A percentile compares a stretch with the other conserved stretches of the same genome.
These are phyloP conservation scores for Oncopodura yosiiana DNA, from an alignment of 1,140 invertebrate genomes.

Conservation along the genomic window DNA sequence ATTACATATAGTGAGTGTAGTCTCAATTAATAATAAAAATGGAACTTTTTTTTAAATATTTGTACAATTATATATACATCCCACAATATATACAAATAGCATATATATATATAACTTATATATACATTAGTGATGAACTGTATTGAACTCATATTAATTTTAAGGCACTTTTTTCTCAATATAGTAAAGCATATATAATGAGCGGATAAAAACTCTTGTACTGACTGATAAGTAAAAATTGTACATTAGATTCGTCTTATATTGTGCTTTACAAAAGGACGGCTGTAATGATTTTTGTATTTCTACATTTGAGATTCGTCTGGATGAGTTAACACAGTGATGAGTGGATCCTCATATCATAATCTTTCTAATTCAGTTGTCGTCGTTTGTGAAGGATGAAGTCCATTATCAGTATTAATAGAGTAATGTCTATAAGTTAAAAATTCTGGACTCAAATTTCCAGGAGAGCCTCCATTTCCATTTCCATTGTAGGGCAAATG, in stretches of 20 bases:
- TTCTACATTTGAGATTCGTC: conserved; percentile 29
- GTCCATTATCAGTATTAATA: conserved; percentile 13
- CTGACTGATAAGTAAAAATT: not conserved
- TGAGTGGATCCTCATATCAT: conserved; percentile 33
- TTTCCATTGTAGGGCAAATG: conserved; percentile 27
- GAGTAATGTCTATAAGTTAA: conserved; percentile 35
- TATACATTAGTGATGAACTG: no score
- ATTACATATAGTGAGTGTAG: no score
- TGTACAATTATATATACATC: no score
- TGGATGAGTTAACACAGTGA: not conserved
- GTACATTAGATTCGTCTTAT: not conserved
- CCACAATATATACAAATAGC: no score
- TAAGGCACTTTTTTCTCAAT: no score
- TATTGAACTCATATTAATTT: no score
- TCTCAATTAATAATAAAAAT: no score
- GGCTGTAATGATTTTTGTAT: not conserved
- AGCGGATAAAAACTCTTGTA: not conserved
- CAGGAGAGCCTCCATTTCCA: conserved; percentile 13
- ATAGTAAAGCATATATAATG: not conserved
- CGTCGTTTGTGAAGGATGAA: conserved; percentile 30
- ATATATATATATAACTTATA: no score
- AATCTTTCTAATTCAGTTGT: conserved; percentile 33
- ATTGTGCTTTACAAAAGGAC: not conserved
- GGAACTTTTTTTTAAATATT: no score
- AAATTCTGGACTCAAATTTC: conserved; percentile 32